Conservation (phyloP, 2,113 vertebrate genomes). For the Sminthopsis crassicaudata region DNA sequence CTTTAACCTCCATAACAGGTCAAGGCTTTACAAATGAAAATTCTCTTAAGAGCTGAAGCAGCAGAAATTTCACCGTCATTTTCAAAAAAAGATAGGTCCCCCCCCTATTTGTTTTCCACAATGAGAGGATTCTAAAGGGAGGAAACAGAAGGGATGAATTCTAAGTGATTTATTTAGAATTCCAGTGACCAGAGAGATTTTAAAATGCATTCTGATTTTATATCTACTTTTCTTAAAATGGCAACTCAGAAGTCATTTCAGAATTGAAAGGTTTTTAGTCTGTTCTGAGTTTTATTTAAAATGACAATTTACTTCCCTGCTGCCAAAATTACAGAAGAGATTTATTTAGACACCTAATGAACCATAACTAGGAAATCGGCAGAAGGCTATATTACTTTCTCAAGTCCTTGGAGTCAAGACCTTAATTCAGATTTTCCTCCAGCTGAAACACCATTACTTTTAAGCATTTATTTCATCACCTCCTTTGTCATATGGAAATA, state of each 20-base stretch:
- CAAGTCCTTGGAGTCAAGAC: constrained; percentile 8
- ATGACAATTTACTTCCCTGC: constrained; percentile 70
- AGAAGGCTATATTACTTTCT: constrained; percentile 29
- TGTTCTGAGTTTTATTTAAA: constrained; percentile 71
- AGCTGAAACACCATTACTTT: constrained; percentile 61
- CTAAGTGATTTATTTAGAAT: constrained; percentile 39
- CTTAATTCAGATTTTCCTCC: constrained; percentile 60
- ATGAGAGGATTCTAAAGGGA: constrained; percentile 70
- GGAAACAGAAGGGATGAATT: constrained; percentile 48
- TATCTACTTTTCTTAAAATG: constrained; percentile 33
- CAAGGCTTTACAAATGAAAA: constrained; percentile 72
- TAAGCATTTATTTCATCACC: constrained; percentile 51
- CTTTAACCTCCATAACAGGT: constrained; percentile 71
- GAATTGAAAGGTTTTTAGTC: neutral
- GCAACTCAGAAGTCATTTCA: constrained; percentile 36
- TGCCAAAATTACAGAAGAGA: constrained; percentile 62
- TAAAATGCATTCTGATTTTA: neutral
- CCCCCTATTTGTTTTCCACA: constrained; percentile 59
- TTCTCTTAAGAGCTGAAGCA: constrained; percentile 79
- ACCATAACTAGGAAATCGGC: neutral
- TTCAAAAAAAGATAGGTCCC: constrained; percentile 62
- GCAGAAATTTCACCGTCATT: constrained; percentile 75
- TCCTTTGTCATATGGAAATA: constrained; percentile 59
- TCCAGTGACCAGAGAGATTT: constrained; percentile 60
- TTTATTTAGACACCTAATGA: constrained; percentile 71